phyloP scores from a whole-genome alignment of 53 echinoderm and acorn worm species.

The Patiria pectinifera region DNA sequence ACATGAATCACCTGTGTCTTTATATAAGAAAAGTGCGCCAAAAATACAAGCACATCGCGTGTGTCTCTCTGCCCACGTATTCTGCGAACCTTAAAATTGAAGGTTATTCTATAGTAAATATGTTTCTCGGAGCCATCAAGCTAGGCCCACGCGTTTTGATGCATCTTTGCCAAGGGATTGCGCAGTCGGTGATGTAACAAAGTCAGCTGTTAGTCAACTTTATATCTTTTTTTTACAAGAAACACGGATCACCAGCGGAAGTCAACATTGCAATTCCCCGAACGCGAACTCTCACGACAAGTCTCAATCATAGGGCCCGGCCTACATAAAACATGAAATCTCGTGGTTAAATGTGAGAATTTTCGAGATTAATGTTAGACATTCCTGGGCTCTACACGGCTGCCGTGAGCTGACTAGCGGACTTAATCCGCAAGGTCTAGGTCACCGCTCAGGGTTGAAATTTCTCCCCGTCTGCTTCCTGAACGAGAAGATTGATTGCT shows the following conservation, averaged over 20 bases:
- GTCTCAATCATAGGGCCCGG: neutral
- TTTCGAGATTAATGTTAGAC: neutral
- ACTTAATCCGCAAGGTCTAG: constrained; percentile 49
- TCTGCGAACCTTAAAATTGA: neutral
- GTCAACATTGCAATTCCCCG: neutral
- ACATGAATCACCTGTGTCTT: constrained; percentile 64
- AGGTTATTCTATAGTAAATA: neutral
- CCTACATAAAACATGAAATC: neutral
- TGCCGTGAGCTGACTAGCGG: neutral
- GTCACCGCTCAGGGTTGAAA: constrained; percentile 11
- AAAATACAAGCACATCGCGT: constrained; percentile 19
- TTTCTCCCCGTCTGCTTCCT: neutral
- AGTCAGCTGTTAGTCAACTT: neutral
- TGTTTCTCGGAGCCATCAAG: neutral
- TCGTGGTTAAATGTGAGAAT: neutral
- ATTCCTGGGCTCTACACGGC: neutral
- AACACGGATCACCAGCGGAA: neutral
- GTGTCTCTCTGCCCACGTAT: neutral
- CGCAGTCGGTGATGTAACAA: neutral
- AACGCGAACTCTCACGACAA: neutral
- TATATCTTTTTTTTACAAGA: too few relatives aligned
- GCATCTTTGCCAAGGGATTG: neutral
- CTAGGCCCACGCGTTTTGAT: neutral
- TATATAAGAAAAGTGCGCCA: constrained; percentile 32
- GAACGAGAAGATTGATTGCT: constrained; percentile 29